Conservation (phyloP, 2,888 invertebrate species). For the Mimas tiliae region DNA sequence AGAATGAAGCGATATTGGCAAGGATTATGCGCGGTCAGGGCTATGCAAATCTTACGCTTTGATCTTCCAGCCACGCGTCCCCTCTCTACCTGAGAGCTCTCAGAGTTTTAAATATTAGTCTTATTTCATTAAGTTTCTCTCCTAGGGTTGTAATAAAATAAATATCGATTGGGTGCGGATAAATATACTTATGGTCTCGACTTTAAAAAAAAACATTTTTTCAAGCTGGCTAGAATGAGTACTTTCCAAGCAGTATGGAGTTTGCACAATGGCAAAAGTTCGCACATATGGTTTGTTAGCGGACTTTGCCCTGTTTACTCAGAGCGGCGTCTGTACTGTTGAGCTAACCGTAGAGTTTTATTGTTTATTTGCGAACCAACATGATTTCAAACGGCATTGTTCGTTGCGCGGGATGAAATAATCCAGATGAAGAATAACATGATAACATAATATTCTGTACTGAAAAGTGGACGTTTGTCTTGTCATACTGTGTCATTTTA, state of each 20-base stretch:
- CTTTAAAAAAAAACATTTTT: too few species aligned
- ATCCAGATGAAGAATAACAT: neutral
- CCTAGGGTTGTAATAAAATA: neutral
- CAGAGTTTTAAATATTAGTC: conserved; percentile 38
- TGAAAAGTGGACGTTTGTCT: too few species aligned
- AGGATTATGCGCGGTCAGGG: conserved; percentile 56
- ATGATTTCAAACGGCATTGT: neutral
- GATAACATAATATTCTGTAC: too few species aligned
- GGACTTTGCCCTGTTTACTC: neutral
- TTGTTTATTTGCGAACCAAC: neutral
- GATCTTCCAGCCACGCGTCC: conserved; percentile 57
- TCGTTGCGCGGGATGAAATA: neutral
- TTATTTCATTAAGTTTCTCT: conserved; percentile 30
- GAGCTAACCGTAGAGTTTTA: neutral
- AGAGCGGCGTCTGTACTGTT: neutral
- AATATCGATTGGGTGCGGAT: neutral
- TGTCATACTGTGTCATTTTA: too few species aligned
- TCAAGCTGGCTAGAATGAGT: too few species aligned
- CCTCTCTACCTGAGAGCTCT: conserved; percentile 35
- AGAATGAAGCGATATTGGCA: conserved; percentile 18
- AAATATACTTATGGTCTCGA: too few species aligned
- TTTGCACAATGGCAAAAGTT: too few species aligned
- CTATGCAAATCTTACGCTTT: conserved; percentile 54
- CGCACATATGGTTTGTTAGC: too few species aligned
- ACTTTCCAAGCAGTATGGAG: too few species aligned